Percentiles rank a stretch among this genome's conserved stretches.
phyloP scores from a whole-genome alignment of 2,797 vertebrate species.

The Balearica regulorum region DNA sequence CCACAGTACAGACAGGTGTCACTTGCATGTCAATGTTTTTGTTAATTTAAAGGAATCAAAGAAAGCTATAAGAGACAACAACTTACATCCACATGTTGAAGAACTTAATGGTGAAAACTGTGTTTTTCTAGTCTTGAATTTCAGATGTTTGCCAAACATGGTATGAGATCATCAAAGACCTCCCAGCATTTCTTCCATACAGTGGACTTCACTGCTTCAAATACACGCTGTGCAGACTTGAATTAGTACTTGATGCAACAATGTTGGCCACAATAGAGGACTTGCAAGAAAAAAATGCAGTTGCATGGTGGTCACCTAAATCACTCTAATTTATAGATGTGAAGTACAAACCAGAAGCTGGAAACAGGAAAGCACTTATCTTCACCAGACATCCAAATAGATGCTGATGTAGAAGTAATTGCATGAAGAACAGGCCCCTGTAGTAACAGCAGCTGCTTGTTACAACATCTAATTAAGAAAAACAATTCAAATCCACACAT shows the following conservation, averaged over 20 bases:
- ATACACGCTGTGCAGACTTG: neutral
- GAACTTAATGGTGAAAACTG: neutral
- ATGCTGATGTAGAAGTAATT: neutral
- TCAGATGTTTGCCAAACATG: neutral
- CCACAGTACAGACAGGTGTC: neutral
- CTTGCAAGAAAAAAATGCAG: neutral
- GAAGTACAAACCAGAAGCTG: neutral
- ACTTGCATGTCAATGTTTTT: neutral
- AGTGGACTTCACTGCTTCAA: neutral
- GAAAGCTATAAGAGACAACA: neutral
- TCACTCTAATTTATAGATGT: neutral
- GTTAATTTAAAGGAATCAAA: neutral
- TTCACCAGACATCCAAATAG: neutral
- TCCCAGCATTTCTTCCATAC: neutral
- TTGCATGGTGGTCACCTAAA: neutral
- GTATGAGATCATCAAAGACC: neutral
- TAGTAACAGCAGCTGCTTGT: neutral
- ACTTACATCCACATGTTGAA: neutral
- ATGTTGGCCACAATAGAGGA: accelerated
- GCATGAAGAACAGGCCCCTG: accelerated
- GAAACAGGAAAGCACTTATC: neutral
- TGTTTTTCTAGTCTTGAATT: neutral
- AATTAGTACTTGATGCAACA: neutral
- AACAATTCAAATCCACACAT: accelerated
- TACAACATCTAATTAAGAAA: neutral